These are phyloP conservation scores for Napeogenes sylphis DNA, from an alignment of 2,888 invertebrate genomes.

Conservation along the genomic window DNA sequence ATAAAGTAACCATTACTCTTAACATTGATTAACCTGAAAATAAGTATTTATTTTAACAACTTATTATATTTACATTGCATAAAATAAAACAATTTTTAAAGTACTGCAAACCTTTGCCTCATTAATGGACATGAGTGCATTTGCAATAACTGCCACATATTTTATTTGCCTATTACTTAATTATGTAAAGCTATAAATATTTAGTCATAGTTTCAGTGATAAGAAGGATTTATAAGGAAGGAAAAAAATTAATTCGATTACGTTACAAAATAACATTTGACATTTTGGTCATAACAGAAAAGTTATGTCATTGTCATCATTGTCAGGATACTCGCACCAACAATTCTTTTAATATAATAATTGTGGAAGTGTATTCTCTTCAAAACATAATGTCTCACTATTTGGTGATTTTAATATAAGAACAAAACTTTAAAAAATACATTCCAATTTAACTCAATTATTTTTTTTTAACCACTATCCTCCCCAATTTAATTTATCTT, in stretches of 20 bases:
- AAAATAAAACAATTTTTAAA: constrained; percentile 10
- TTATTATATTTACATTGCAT: constrained; percentile 17
- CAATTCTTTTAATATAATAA: background rate
- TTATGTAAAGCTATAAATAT: constrained; percentile 23
- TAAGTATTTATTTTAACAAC: constrained; percentile 17
- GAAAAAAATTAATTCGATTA: constrained; percentile 26
- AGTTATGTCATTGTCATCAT: background rate
- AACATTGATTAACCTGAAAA: constrained; percentile 56
- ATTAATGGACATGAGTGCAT: constrained; percentile 50
- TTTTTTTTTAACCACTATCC: too few relatives aligned
- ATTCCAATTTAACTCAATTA: too few relatives aligned
- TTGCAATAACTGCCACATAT: constrained; percentile 71
- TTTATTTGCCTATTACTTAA: constrained; percentile 29
- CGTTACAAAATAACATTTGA: constrained; percentile 17
- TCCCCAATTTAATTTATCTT: too few relatives aligned
- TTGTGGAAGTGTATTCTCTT: too few relatives aligned
- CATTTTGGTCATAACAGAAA: constrained; percentile 18
- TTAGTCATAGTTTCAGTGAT: constrained; percentile 43
- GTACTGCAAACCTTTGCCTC: constrained; percentile 52
- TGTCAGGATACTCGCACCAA: background rate
- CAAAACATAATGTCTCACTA: too few relatives aligned
- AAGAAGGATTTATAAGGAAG: constrained; percentile 15
- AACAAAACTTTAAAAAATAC: too few relatives aligned
- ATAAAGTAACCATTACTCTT: constrained; percentile 50
- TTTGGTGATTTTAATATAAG: too few relatives aligned